Base-by-base conservation (phyloP, 2,113 vertebrate genomes). In the Brachionichthys hirsutus region DNA sequence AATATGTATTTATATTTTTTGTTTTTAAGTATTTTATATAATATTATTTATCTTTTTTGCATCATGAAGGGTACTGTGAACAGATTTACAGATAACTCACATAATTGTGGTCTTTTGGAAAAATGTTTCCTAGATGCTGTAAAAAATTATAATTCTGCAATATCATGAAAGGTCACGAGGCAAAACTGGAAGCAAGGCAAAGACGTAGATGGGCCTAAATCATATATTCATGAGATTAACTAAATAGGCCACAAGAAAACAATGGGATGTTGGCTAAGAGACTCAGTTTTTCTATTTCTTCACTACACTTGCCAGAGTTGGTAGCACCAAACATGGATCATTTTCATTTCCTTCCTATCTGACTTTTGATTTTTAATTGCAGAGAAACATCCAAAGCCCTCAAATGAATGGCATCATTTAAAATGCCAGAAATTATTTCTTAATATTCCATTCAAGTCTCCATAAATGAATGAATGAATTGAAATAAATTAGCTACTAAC, bases 391-490 rank as follows among this genome's bases (percentile, higher is more conserved):
- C 62, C 60, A 54, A 12, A n/a, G 55, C 66, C 22, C 54, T 50
- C 35, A 36, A 73, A 70, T 60, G 59, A 83, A 36, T 70, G 71
- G 68, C 70, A 75, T 57, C 12, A 15, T 66, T 85, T 85, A 81
- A 70, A 83, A 77, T 80, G 67, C 18, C 45, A 38, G 34, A 67
- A 36, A 71, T 69, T 85, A n/a, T 65, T 74, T 79, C 45, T 18
- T 85, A 87, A 77, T 68, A 77, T 84, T 80, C 73, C 54, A 55
- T 83, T 85, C 76, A 82, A 81, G 89, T 86, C 70, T 83, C 70
- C 80, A 89, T 86, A 85, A 85, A 88, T 87, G 61, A 86, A 85
- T 79, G 78, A 88, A 86, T 86, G 76, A 87, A 85, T 69, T 77
- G 73, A 84, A 85, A 91, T 88, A 86, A n/a, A 89, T 90, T 89